phyloP scores from a whole-genome alignment of 2,888 invertebrate genomes.

The Temnothorax unifasciatus region DNA sequence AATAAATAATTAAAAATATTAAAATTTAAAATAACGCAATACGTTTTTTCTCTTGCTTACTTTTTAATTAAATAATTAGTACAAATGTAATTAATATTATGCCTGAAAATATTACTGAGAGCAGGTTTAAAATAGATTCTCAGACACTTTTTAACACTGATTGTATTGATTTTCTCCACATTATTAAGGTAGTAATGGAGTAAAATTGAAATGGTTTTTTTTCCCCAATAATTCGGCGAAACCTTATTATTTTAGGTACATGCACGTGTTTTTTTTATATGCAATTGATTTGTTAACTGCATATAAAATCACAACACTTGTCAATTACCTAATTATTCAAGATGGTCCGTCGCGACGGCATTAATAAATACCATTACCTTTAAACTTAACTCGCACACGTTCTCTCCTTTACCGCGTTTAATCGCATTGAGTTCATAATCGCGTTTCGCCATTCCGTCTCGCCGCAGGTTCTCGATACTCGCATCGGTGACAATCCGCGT shows the following conservation, averaged over 20 bases:
- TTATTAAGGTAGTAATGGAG: not conserved
- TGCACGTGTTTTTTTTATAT: not conserved
- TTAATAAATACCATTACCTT: conserved; percentile 3
- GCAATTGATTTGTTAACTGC: not conserved
- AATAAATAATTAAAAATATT: not conserved
- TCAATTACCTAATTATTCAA: not conserved
- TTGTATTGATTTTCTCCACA: not conserved
- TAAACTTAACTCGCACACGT: not conserved
- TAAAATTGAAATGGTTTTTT: not conserved
- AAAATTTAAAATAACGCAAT: not conserved
- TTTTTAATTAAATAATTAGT: not conserved
- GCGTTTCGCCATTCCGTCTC: conserved; percentile 27
- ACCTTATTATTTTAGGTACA: not conserved
- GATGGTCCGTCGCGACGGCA: not conserved
- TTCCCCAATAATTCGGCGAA: not conserved
- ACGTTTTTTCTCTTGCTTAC: not conserved
- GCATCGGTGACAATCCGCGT: conserved; percentile 24
- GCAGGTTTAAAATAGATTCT: not conserved
- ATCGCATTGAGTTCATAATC: conserved; percentile 33
- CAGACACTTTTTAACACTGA: not conserved
- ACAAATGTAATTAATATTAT: not conserved
- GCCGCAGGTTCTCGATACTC: conserved; percentile 28
- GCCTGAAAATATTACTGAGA: not conserved
- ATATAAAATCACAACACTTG: not conserved
- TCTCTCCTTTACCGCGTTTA: conserved; percentile 21